Evolutionary conservation across 1,140 invertebrate species (phyloP), one percentile per base, ranked within the genome.

Genomic region (Trichonephila clavata): DNA sequence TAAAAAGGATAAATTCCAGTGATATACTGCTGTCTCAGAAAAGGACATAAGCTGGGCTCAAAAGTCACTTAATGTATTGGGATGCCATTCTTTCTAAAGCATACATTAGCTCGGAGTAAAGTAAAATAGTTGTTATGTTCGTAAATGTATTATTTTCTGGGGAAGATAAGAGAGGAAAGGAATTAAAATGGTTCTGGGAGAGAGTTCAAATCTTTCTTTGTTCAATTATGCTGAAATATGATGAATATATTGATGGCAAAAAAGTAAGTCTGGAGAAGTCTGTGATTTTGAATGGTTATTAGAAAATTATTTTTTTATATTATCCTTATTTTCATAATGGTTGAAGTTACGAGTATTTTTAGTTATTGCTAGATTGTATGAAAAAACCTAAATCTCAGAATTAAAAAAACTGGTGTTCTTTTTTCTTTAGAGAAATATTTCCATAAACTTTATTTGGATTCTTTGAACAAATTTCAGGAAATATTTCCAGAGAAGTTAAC

Each of bases 1-100:
- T 20, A 83, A 59, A 83, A 57, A 57, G 81, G n/a, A 59, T 83
- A 59, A 50, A 21, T 27, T 21, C 14, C 27, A 39, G 71, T 77
- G 71, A 39, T 39, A 27, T 18, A 39, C 27, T 77, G 71, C 32
- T 7, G 71, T 77, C 27, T 32, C 16, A 14, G 71, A 32, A 20
- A 39, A 77, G 71, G 71, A 77, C 71, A 77, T 77, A 77, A 77
- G 71, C 32, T 77, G 18, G 32, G 71, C 27, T 77, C 24, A 39
- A 77, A 77, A 77, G 71, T 39, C 27, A 77, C 71, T 77, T 77
- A 77, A 77, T 68, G 65, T 68, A 68, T 68, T 68, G 65, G 65
- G 24, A 68, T 77, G 71, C 71, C 18, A 27, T 77, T 27, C 14
- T 77, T 77, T 77, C 71, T 77, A 27, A 77, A 77, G 27, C 32